phyloP scores from a whole-genome alignment of 2,797 vertebrate species.

The Danio tinwini region DNA sequence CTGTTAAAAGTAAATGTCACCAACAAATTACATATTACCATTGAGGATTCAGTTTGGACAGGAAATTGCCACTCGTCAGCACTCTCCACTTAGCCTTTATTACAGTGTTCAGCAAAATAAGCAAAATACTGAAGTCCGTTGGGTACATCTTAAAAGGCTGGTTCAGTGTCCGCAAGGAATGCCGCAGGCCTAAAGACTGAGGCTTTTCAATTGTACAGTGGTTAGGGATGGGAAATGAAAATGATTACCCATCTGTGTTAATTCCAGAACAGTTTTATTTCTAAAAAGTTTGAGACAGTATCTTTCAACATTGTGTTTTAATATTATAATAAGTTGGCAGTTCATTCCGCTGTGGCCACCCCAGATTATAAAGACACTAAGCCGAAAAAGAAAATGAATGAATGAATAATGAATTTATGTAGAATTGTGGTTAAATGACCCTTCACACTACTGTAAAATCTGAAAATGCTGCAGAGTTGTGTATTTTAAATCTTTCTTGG shows the following conservation, averaged over 20 bases:
- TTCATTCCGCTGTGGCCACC: no score
- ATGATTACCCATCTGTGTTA: not conserved
- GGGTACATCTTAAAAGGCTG: conserved; percentile 12
- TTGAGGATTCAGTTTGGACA: conserved; percentile 7
- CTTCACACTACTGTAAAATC: no score
- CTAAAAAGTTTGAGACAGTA: not conserved
- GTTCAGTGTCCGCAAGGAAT: not conserved
- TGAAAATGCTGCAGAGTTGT: no score
- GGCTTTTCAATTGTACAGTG: conserved; percentile 8
- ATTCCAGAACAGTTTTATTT: not conserved
- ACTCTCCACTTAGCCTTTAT: conserved; percentile 10
- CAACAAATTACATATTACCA: conserved; percentile 28
- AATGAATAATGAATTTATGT: no score
- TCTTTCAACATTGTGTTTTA: not conserved
- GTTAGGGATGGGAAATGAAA: not conserved
- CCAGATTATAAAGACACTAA: no score
- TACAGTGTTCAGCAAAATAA: conserved; percentile 32
- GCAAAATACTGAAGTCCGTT: not conserved
- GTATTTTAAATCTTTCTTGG: no score
- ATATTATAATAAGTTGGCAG: no score
- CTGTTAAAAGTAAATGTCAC: conserved; percentile 15
- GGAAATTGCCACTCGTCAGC: conserved; percentile 14
- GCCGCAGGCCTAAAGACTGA: not conserved
- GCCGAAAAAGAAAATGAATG: no score
- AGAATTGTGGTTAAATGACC: no score